Conservation (phyloP, 2,888 invertebrate species). For the Clostera curtula region DNA sequence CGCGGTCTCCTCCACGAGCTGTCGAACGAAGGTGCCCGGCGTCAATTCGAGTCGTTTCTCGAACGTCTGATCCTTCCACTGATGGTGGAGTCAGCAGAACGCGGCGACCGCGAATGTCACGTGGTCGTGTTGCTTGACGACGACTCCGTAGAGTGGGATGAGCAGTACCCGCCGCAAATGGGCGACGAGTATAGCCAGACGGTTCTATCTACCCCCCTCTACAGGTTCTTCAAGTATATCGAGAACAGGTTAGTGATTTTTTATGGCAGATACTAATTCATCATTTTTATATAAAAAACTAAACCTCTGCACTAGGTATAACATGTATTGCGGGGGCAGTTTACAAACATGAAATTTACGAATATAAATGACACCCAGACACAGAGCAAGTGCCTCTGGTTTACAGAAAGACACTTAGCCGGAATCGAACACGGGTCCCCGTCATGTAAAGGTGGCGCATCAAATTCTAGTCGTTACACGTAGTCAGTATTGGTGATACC, state of each 20-base stretch:
- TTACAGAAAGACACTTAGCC: too few relatives aligned
- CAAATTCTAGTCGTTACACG: too few relatives aligned
- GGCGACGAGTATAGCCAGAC: slow-evolving; percentile 99
- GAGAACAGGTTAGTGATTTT: slow-evolving; percentile 87
- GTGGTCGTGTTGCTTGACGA: slow-evolving; percentile 96
- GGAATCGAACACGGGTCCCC: too few relatives aligned
- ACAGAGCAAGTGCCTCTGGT: too few relatives aligned
- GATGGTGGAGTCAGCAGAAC: slow-evolving; percentile 95
- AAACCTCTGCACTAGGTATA: too few relatives aligned
- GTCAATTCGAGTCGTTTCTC: slow-evolving; percentile 96
- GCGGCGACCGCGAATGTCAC: slow-evolving; percentile 97
- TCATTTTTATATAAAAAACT: too few relatives aligned
- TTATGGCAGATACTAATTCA: too few relatives aligned
- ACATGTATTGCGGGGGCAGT: too few relatives aligned
- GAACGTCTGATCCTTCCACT: slow-evolving; percentile 96
- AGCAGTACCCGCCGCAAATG: slow-evolving; percentile 99
- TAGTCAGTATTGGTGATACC: too few relatives aligned
- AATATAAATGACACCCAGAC: too few relatives aligned
- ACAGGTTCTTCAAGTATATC: slow-evolving; percentile 99
- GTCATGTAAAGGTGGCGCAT: too few relatives aligned
- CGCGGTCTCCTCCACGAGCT: slow-evolving; percentile 97
- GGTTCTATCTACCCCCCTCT: slow-evolving; percentile 95
- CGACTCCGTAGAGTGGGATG: slow-evolving; percentile 98
- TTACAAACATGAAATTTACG: too few relatives aligned
- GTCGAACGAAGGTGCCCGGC: slow-evolving; percentile 98